phyloP scores from a whole-genome alignment of 2,113 vertebrate species.

The Chrysochloris asiatica region DNA sequence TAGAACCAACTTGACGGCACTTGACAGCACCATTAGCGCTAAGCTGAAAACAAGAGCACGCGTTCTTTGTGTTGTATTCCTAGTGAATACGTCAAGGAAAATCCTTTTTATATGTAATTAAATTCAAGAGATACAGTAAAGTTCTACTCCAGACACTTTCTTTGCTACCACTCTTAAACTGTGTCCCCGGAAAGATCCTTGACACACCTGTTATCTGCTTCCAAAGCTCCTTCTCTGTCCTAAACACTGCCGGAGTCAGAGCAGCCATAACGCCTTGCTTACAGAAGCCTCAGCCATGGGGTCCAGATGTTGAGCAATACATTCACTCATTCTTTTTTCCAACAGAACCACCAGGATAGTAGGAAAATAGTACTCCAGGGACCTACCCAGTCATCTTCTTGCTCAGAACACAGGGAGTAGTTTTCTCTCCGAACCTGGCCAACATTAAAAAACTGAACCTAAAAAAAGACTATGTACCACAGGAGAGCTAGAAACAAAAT shows the following conservation, averaged over 20 bases:
- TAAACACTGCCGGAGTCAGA: neutral
- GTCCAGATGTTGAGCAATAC: neutral
- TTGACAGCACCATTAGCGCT: too few species aligned
- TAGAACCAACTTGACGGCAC: too few species aligned
- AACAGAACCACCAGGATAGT: neutral
- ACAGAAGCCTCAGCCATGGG: neutral
- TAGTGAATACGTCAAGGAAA: neutral
- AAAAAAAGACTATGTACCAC: constrained; percentile 7
- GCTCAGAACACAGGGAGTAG: neutral
- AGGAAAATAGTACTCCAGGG: neutral
- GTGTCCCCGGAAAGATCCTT: neutral
- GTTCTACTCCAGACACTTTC: neutral
- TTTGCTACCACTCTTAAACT: neutral
- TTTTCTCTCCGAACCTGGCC: constrained; percentile 48
- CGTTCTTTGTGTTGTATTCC: too few species aligned
- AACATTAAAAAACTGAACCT: constrained; percentile 39
- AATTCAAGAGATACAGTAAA: neutral
- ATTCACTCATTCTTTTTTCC: neutral
- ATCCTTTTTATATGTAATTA: neutral
- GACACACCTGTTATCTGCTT: neutral
- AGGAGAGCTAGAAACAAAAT: constrained; percentile 28
- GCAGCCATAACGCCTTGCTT: neutral
- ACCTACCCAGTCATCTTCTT: neutral
- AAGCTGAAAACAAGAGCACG: neutral
- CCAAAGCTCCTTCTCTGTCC: neutral